A percentile compares a stretch with the other conserved stretches of the same genome.
These are phyloP conservation scores for Tethya wilhelma DNA, from an alignment of 37 sponge, comb jelly and placozoan species.

Conservation along the genomic window DNA sequence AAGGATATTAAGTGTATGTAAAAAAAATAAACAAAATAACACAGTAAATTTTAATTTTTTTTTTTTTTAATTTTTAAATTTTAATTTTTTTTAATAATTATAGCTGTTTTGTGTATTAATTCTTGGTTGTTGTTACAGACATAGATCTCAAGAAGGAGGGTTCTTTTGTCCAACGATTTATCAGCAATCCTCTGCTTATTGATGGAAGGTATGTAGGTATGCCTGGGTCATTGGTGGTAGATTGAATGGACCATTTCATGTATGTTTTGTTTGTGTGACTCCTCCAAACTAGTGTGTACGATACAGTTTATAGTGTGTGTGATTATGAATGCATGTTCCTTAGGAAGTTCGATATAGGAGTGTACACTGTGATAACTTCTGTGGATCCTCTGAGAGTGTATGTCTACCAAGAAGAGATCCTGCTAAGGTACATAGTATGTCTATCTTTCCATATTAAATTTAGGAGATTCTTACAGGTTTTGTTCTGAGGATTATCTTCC, in stretches of 20 bases:
- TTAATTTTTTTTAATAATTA: too few relatives aligned
- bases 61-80: too few relatives aligned
- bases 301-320: not conserved
- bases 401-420: slow-evolving; percentile 65
- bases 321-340: not conserved
- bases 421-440: slow-evolving; percentile 48
- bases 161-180: slow-evolving; percentile 81
- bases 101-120: too few relatives aligned
- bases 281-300: not conserved
- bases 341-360: slow-evolving; percentile 86
- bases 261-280: not conserved
- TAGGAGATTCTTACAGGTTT: slow-evolving; percentile 53
- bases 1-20: slow-evolving; percentile 35
- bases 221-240: not conserved
- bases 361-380: slow-evolving; percentile 72
- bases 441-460: too few relatives aligned
- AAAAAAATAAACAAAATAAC: too few relatives aligned
- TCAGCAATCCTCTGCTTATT: slow-evolving; percentile 71
- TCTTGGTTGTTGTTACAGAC: too few relatives aligned
- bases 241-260: not conserved
- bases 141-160: too few relatives aligned
- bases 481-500: slow-evolving; percentile 71
- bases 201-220: slow-evolving; percentile 67
- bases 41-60: too few relatives aligned
- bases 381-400: slow-evolving; percentile 80